Conservation (phyloP, 2,888 invertebrate genomes). For the Gastracanthus pulcherrimus region DNA sequence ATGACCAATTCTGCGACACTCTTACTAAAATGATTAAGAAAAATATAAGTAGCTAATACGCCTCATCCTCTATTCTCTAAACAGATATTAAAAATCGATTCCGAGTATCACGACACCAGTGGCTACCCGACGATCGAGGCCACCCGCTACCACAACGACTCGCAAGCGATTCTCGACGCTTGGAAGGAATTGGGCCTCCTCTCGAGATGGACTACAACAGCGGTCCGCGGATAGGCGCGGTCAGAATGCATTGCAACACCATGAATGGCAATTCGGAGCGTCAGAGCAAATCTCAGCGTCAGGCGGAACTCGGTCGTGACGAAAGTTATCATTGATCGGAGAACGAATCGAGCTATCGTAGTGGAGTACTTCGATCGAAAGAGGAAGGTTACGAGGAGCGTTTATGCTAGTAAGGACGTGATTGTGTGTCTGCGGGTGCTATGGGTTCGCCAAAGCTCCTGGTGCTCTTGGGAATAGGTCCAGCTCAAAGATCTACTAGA, state of each 20-base stretch:
- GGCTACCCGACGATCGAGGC: constrained; percentile 83
- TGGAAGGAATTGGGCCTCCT: constrained; percentile 83
- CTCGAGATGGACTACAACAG: no score
- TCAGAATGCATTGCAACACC: constrained; percentile 83
- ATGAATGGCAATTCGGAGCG: constrained; percentile 80
- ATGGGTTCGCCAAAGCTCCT: constrained; percentile 94
- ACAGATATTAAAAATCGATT: no score
- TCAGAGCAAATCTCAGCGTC: constrained; percentile 72
- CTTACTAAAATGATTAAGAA: no score
- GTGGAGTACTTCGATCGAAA: constrained; percentile 66
- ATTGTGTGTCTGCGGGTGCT: constrained; percentile 91
- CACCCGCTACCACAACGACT: constrained; percentile 82
- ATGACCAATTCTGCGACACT: no score
- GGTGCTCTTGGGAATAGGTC: constrained; percentile 88
- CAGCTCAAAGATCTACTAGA: constrained; percentile 79
- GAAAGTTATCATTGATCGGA: constrained; percentile 77
- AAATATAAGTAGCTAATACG: no score
- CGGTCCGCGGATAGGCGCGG: constrained; percentile 82
- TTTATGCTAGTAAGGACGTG: constrained; percentile 86
- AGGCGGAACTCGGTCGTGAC: constrained; percentile 78
- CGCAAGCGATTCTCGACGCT: constrained; percentile 80
- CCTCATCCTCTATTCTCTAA: no score
- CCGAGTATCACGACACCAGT: constrained; percentile 80
- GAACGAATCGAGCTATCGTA: constrained; percentile 73
- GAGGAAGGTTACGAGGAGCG: constrained; percentile 69